Conservation (phyloP, 2,113 vertebrate species). For the Proterorhinus semilunaris region DNA sequence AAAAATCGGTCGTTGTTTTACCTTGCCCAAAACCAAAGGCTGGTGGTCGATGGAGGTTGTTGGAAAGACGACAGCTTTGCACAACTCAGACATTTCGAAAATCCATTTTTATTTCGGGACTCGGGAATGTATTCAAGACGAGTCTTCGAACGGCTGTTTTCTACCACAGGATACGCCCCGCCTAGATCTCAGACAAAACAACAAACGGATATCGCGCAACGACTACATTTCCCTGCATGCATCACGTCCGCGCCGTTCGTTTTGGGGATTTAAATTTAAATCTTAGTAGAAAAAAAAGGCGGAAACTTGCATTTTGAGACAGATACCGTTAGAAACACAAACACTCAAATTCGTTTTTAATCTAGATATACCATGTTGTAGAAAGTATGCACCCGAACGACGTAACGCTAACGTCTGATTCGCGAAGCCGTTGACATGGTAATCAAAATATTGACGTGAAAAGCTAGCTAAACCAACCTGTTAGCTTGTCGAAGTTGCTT, state of each 20-base stretch:
- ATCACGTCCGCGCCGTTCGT: neutral
- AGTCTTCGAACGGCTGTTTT: neutral
- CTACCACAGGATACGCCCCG: conserved; percentile 26
- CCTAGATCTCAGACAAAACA: conserved; percentile 34
- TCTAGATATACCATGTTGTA: too few relatives aligned
- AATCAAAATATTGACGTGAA: conserved; percentile 21
- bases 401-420: too few relatives aligned
- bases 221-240: conserved; percentile 57
- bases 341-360: too few relatives aligned
- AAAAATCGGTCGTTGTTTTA: conserved; percentile 19
- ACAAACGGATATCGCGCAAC: neutral
- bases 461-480: neutral
- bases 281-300: neutral
- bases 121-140: neutral
- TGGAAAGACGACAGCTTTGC: neutral
- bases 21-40: conserved; percentile 26
- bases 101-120: conserved; percentile 8
- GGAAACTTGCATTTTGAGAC: neutral
- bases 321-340: too few relatives aligned
- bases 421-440: conserved; percentile 56
- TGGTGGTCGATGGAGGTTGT: conserved; percentile 4
- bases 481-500: neutral
- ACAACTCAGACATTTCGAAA: conserved; percentile 26
- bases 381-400: too few relatives aligned
- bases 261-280: too few relatives aligned